phyloP scores from a whole-genome alignment of 2,888 invertebrate genomes.

The Apodemia hepburni region DNA sequence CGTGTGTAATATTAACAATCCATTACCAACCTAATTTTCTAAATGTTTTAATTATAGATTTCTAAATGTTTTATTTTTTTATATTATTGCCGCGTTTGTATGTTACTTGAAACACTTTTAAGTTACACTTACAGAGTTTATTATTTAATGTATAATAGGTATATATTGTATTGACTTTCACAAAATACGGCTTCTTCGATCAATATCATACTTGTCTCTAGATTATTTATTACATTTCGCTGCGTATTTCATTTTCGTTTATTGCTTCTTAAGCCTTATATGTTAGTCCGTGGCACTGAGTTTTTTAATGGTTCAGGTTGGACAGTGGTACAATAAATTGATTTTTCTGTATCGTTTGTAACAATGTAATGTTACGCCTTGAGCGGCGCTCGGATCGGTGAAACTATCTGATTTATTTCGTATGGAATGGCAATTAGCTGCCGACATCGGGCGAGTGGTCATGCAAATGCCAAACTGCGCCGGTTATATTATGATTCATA shows the following conservation, averaged over 20 bases:
- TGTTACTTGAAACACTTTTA: too few species aligned
- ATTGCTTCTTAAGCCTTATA: slow-evolving; percentile 12
- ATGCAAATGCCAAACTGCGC: slow-evolving; percentile 60
- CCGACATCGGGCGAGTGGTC: slow-evolving; percentile 44
- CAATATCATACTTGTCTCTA: slow-evolving; percentile 21
- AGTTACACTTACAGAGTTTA: too few species aligned
- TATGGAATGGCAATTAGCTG: slow-evolving; percentile 64
- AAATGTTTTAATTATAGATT: too few species aligned
- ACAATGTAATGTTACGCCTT: slow-evolving; percentile 27
- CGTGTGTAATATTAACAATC: too few species aligned
- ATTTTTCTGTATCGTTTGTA: slow-evolving; percentile 16
- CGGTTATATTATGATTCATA: slow-evolving; percentile 61
- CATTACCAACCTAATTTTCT: too few species aligned
- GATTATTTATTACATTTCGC: slow-evolving; percentile 20
- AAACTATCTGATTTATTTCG: slow-evolving; percentile 57
- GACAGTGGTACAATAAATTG: slow-evolving; percentile 17
- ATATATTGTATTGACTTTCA: too few species aligned
- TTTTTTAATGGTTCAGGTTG: slow-evolving; percentile 1
- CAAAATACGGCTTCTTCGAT: slow-evolving; percentile 19
- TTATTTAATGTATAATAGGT: too few species aligned
- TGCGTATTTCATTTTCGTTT: slow-evolving; percentile 19
- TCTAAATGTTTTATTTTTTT: too few species aligned
- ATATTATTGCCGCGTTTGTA: too few species aligned
- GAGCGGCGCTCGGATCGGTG: slow-evolving; percentile 31
- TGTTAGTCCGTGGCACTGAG: background rate